phyloP scores from a whole-genome alignment of 2,888 invertebrate species.

The Incurvaria masculella region DNA sequence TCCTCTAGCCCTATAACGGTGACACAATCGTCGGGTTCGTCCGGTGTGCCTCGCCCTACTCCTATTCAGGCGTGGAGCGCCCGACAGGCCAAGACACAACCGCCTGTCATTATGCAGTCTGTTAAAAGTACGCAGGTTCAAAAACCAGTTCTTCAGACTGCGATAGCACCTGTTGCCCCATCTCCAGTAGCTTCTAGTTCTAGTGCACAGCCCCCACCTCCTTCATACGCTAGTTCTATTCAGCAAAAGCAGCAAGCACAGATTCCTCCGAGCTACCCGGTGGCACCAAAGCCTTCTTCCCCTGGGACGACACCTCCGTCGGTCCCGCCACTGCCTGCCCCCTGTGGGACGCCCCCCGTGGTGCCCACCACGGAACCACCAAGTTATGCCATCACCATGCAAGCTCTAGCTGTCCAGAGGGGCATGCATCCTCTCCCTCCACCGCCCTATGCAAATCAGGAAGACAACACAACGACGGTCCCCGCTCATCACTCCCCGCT shows the following conservation, averaged over 20 bases:
- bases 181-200: slow-evolving; percentile 49
- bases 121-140: slow-evolving; percentile 95
- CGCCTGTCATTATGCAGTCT: slow-evolving; percentile 95
- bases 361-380: slow-evolving; percentile 86
- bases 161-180: slow-evolving; percentile 86
- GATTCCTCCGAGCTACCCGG: slow-evolving; percentile 48
- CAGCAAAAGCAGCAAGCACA: slow-evolving; percentile 68
- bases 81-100: slow-evolving; percentile 83
- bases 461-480: slow-evolving; percentile 36
- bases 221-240: slow-evolving; percentile 77
- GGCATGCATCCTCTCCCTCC: slow-evolving; percentile 66
- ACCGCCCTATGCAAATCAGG: slow-evolving; percentile 60
- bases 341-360: slow-evolving; percentile 40
- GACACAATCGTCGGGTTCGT: slow-evolving; percentile 59
- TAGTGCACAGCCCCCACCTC: slow-evolving; percentile 65
- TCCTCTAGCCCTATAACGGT: slow-evolving; percentile 82
- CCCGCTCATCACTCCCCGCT: slow-evolving; percentile 58
- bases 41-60: slow-evolving; percentile 72
- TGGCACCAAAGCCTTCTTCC: slow-evolving; percentile 51
- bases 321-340: slow-evolving; percentile 35
- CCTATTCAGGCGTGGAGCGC: slow-evolving; percentile 84
- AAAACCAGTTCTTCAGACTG: slow-evolving; percentile 92
- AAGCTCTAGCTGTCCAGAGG: slow-evolving; percentile 69
- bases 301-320: slow-evolving; percentile 54
- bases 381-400: slow-evolving; percentile 90